Base-by-base conservation (phyloP, 1,140 invertebrate genomes). In the Chironomus striatipennis region DNA sequence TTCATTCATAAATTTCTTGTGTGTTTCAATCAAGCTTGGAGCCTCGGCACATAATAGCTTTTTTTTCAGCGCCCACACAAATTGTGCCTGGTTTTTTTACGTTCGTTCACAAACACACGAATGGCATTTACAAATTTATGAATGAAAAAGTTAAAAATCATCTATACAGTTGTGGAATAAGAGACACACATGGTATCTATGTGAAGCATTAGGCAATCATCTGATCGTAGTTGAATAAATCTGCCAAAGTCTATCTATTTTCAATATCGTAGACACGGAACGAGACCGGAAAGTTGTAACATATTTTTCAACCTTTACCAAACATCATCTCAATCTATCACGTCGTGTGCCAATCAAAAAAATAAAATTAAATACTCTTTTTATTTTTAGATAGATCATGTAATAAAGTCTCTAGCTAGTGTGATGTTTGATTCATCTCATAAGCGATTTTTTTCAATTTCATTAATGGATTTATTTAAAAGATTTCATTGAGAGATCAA, bases 71-170 rank as follows among this genome's bases (percentile, higher is more conserved):
- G 65, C 65, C 65, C 65, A 70, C 65, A 21, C 18, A 20, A 70
- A 20, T 17, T 70, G 18, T 67, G 18, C 9, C n/a, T 8, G 65
- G n/a, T n/a, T n/a, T n/a, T 21, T 15, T 18, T 10, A 18, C 65
- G 65, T 21, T 8, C 7, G n/a, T 17, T 18, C 65, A 70, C 65
- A 70, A 70, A 18, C 10, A 70, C 65, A 70, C n/a, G 47, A 57
- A 57, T 57, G 47, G 47, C 65, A 70, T 70, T 70, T 18, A 70
- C 17, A 70, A 70, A 70, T 70, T 70, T 70, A 70, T 70, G 65
- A 70, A 70, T 70, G 65, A 70, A 67, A 70, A n/a, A n/a, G n/a
- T n/a, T n/a, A n/a, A n/a, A 20, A n/a, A 57, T 12, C 9, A 57
- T 18, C 65, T 15, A 70, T 70, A 6, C 7, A 34, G 47, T n/a